phyloP scores from a whole-genome alignment of 1,140 invertebrate genomes.

The Sesamia nonagrioides region DNA sequence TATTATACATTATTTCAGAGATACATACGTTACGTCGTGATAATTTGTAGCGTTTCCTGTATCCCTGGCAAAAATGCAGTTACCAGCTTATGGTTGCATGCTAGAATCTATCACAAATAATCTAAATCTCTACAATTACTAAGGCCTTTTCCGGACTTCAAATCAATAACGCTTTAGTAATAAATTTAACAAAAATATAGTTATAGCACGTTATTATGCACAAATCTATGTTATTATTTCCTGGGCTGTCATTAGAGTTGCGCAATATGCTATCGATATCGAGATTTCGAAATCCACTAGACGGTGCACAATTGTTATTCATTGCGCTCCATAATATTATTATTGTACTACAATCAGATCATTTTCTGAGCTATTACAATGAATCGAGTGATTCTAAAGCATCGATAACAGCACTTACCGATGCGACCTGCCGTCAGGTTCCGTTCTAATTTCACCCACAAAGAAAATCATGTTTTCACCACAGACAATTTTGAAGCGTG shows the following conservation, averaged over 20 bases:
- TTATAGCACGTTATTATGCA: constrained; percentile 40
- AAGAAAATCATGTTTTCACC: constrained; percentile 60
- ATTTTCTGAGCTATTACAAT: constrained; percentile 58
- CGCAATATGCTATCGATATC: constrained; percentile 49
- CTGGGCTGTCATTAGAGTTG: constrained; percentile 46
- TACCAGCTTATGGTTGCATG: neutral
- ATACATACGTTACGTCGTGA: constrained; percentile 20
- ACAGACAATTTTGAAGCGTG: constrained; percentile 60
- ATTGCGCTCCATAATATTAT: constrained; percentile 60
- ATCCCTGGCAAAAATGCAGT: constrained; percentile 14
- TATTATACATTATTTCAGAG: constrained; percentile 8
- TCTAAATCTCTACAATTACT: constrained; percentile 31
- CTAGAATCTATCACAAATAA: neutral
- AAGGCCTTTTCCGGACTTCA: constrained; percentile 11
- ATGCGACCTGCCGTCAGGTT: constrained; percentile 38
- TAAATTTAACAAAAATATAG: constrained; percentile 46
- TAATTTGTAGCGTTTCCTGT: constrained; percentile 16
- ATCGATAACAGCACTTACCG: constrained; percentile 54
- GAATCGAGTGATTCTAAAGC: constrained; percentile 51
- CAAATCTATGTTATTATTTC: constrained; percentile 47
- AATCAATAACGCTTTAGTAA: constrained; percentile 36
- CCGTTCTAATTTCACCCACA: constrained; percentile 59
- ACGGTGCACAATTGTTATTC: constrained; percentile 62
- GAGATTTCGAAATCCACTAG: constrained; percentile 59
- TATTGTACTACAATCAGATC: constrained; percentile 53